Conservation (phyloP, 1,140 invertebrate species). For the Drosophila saltans region DNA sequence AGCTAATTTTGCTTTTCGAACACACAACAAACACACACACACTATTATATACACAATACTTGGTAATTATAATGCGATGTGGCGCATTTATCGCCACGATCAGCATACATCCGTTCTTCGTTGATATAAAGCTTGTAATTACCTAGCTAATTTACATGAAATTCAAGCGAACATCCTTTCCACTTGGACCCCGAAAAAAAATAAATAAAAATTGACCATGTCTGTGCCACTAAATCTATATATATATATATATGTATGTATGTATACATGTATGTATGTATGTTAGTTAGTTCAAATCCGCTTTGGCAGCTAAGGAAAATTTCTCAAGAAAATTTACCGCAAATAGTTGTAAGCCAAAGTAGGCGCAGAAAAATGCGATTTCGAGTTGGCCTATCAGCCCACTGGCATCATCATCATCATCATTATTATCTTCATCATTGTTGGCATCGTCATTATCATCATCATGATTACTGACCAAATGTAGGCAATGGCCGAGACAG, state of each 20-base stretch:
- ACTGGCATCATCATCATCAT: conserved; percentile 69
- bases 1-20: conserved; percentile 66
- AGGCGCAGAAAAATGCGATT: conserved; percentile 72
- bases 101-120: conserved; percentile 69
- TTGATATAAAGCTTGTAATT: conserved; percentile 62
- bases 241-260: too few relatives aligned
- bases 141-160: conserved; percentile 71
- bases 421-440: conserved; percentile 55
- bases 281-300: conserved; percentile 1
- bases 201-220: conserved; percentile 12
- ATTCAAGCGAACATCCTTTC: conserved; percentile 72
- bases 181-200: conserved; percentile 10
- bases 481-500: conserved; percentile 22
- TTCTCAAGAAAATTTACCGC: conserved; percentile 68
- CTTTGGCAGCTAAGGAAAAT: conserved; percentile 27
- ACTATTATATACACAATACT: conserved; percentile 53
- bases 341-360: conserved; percentile 72
- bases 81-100: conserved; percentile 75
- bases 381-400: conserved; percentile 66
- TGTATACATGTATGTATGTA: neutral
- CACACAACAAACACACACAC: conserved; percentile 43
- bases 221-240: neutral
- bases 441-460: conserved; percentile 37
- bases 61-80: conserved; percentile 76
- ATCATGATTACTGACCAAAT: conserved; percentile 13